A percentile compares a stretch with the other conserved stretches of the same genome.
These are phyloP conservation scores for Rhagium mordax DNA, from an alignment of 2,888 invertebrate genomes.

Conservation along the genomic window DNA sequence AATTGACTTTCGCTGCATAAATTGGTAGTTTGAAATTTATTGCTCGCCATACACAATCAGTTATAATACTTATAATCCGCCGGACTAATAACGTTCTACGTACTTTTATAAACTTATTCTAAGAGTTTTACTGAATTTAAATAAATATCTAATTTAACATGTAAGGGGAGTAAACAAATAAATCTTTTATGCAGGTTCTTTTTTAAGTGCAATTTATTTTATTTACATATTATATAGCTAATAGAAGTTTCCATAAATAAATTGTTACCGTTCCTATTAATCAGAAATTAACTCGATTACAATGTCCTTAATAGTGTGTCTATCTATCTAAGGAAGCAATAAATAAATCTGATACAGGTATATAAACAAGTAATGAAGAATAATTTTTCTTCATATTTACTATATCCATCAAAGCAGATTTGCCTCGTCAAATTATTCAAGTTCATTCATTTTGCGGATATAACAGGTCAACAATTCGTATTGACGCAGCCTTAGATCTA, in stretches of 20 bases:
- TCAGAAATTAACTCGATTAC: neutral
- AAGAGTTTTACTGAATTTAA: neutral
- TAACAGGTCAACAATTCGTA: neutral
- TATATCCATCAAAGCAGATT: too few relatives aligned
- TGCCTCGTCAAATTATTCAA: too few relatives aligned
- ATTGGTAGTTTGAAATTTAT: too few relatives aligned
- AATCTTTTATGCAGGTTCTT: neutral
- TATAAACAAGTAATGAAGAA: neutral
- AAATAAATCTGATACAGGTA: neutral
- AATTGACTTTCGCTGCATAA: too few relatives aligned
- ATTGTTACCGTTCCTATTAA: neutral
- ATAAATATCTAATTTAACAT: neutral
- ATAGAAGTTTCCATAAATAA: neutral
- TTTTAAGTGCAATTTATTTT: neutral
- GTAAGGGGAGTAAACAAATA: neutral
- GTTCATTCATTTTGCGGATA: neutral
- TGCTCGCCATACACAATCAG: too few relatives aligned
- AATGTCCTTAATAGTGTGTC: neutral
- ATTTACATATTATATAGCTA: conserved; percentile 1
- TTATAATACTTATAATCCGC: neutral
- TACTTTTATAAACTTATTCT: neutral
- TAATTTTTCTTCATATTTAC: neutral
- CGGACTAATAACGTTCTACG: neutral
- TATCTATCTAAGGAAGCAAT: neutral
- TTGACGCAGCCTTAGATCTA: neutral